These are phyloP conservation scores for Cliona cf. orientalis DNA, from an alignment of 37 sponge, comb jelly and placozoan genomes.

Conservation along the genomic window DNA sequence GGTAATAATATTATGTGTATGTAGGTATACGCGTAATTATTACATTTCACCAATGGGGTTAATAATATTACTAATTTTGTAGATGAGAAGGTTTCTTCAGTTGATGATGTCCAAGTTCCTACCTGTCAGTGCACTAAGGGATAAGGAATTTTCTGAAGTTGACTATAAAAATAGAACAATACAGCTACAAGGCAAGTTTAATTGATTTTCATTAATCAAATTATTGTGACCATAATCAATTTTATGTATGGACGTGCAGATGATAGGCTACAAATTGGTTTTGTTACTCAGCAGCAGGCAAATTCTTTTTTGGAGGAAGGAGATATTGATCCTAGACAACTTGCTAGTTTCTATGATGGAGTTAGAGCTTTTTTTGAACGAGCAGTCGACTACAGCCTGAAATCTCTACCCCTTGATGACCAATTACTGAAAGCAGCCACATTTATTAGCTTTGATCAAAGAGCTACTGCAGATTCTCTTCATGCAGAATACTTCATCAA, in stretches of 20 bases:
- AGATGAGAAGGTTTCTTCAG: conserved; percentile 11
- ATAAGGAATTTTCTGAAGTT: neutral
- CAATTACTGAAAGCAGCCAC: neutral
- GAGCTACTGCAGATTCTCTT: neutral
- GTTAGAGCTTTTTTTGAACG: conserved; percentile 30
- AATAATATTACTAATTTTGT: neutral
- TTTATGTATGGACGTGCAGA: neutral
- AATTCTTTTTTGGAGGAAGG: conserved; percentile 1
- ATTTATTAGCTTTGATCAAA: neutral
- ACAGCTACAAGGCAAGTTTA: neutral
- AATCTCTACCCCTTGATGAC: conserved; percentile 31
- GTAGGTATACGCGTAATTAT: neutral
- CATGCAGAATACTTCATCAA: conserved; percentile 54
- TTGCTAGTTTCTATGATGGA: conserved; percentile 27
- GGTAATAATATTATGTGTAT: too few relatives aligned
- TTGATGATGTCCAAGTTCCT: neutral
- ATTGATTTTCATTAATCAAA: neutral
- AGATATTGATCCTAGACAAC: conserved; percentile 2
- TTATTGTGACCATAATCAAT: neutral
- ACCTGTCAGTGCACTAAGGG: neutral
- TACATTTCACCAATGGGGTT: too few relatives aligned
- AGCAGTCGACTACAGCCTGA: conserved; percentile 16
- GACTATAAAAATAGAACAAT: neutral
- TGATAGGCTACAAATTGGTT: neutral
- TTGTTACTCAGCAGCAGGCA: neutral